Base-by-base conservation (phyloP, 1,140 invertebrate species). In the Scaptomyza hsui region DNA sequence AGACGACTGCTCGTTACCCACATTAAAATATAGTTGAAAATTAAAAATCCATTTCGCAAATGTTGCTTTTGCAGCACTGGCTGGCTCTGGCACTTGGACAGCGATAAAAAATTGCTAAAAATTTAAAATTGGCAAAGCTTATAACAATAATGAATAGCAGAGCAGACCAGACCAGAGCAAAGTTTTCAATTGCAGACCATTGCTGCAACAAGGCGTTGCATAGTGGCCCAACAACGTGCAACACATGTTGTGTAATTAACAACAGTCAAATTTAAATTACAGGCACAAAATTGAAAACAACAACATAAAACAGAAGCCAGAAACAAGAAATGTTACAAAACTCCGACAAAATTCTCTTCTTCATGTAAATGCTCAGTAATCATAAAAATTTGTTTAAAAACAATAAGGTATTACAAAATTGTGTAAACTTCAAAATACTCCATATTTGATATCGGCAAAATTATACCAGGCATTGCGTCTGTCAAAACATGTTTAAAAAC, bases 21-120 rank as follows among this genome's bases (percentile, higher is more conserved):
- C 68, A 86, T 86, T 81, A 86, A 85, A 88, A 67, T 85, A 85
- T 85, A 85, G 81, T 85, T 85, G 81, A 64, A 86, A 86, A 85
- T 85, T 86, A 77, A 85, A 85, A 81, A 85, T 85, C 81, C 81
- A 85, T 85, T 85, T 85, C 52, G 60, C 60, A 29, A 51, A 63
- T 44, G 12, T 18, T 13, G 19, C 53, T 47, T 41, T 53, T 24
- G 18, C 24, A 44, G 18, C 49, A 49, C 32, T n/a, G n/a, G n/a
- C n/a, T n/a, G n/a, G n/a, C n/a, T n/a, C 0, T 42, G 19, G 16
- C 59, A 47, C 59, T 41, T 44, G 51, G 62, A 18, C 39, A 26
- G 24, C 29, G 16, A 65, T 59, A 51, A 60, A 49, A 59, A 59
- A 47, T n/a, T 57, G 45, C 19, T 24, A 29, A 16, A 39, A 49